These are phyloP conservation scores for Uria lomvia DNA, from an alignment of 2,113 vertebrate species.

Conservation along the genomic window DNA sequence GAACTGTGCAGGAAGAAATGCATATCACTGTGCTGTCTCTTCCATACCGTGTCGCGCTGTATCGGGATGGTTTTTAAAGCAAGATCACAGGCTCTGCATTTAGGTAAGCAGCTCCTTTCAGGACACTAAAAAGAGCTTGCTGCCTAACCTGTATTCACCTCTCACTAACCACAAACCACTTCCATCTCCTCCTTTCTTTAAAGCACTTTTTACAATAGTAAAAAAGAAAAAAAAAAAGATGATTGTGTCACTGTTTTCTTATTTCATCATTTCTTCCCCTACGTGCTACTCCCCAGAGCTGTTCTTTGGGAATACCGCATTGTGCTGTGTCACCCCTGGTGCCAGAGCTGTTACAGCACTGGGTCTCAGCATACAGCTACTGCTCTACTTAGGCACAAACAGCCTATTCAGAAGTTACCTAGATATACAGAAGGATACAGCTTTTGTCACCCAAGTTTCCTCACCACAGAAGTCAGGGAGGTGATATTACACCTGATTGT, in stretches of 20 bases:
- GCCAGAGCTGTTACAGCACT: background rate
- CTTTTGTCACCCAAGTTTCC: background rate
- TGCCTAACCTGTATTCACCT: background rate
- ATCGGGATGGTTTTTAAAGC: background rate
- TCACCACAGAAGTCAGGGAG: background rate
- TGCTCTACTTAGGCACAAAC: background rate
- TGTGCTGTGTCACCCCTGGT: background rate
- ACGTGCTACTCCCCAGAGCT: background rate
- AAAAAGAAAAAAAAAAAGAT: background rate
- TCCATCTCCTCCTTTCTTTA: background rate
- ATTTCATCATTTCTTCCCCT: background rate
- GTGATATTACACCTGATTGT: background rate
- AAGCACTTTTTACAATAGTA: background rate
- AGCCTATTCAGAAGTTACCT: background rate
- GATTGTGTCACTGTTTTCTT: background rate
- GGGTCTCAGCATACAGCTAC: background rate
- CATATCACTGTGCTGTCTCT: accelerated
- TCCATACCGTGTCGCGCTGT: accelerated
- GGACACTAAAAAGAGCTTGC: background rate
- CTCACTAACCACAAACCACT: background rate
- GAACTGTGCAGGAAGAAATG: background rate
- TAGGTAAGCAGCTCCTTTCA: background rate
- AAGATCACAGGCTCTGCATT: background rate
- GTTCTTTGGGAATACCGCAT: background rate
- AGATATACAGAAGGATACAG: background rate